Percentiles rank a stretch among this genome's conserved stretches.
Conservation (phyloP, 2,113 vertebrate genomes). For the Megaceryle torquata region DNA sequence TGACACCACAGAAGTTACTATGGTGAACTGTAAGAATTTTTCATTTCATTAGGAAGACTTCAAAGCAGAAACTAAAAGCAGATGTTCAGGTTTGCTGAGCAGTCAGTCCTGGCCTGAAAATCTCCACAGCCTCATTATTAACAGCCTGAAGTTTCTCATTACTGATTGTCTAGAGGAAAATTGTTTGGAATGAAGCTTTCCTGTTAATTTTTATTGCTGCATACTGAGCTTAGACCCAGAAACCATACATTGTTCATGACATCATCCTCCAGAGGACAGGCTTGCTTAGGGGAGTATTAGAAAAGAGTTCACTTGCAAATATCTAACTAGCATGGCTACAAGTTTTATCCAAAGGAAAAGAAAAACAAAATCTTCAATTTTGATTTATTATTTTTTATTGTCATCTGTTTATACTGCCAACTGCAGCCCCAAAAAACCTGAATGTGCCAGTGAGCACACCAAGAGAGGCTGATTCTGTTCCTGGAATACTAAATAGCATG, state of each 20-base stretch:
- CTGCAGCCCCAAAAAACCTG: background rate
- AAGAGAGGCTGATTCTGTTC: background rate
- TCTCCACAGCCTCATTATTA: background rate
- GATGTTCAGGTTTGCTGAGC: conserved; percentile 51
- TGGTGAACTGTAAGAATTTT: conserved; percentile 20
- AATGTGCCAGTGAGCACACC: background rate
- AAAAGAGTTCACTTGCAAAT: background rate
- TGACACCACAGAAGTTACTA: background rate
- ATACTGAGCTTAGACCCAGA: background rate
- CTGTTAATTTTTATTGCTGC: conserved; percentile 50
- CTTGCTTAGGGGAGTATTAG: background rate
- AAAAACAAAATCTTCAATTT: background rate
- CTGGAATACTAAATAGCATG: background rate
- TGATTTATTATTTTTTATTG: background rate
- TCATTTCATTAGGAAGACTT: conserved; percentile 45
- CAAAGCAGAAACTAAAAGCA: conserved; percentile 64
- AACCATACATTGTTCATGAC: background rate
- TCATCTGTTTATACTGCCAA: background rate
- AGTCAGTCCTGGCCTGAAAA: conserved; percentile 16
- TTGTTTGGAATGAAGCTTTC: conserved; percentile 31
- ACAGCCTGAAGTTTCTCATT: conserved; percentile 31
- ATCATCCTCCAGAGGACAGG: background rate
- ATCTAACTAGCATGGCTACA: background rate
- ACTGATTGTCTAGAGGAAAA: conserved; percentile 42
- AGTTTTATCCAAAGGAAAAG: background rate